Conservation (phyloP, 2,888 invertebrate genomes). For the Heterodera filipjevi region DNA sequence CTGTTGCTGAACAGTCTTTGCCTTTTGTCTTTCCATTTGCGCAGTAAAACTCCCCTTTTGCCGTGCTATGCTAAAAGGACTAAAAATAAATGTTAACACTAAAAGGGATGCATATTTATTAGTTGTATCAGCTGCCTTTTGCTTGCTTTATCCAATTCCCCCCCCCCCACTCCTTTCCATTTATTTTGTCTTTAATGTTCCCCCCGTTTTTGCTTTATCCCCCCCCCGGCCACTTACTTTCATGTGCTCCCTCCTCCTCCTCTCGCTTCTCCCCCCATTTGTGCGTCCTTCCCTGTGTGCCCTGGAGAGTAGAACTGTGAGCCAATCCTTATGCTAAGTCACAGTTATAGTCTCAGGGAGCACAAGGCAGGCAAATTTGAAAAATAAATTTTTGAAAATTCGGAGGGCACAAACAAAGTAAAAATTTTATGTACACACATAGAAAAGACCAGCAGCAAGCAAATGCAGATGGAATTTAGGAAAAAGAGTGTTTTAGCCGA, state of each 20-base stretch:
- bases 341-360: constrained; percentile 52
- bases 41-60: too few relatives aligned
- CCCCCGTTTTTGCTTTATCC: too few relatives aligned
- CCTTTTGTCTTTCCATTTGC: too few relatives aligned
- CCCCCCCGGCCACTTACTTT: too few relatives aligned
- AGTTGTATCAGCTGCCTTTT: too few relatives aligned
- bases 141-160: too few relatives aligned
- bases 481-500: not conserved
- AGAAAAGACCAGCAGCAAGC: not conserved
- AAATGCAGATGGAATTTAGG: constrained; percentile 2
- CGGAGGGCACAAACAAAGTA: not conserved
- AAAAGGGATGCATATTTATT: too few relatives aligned
- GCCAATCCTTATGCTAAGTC: constrained; percentile 28
- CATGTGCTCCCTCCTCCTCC: not conserved
- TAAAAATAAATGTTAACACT: too few relatives aligned
- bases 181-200: too few relatives aligned
- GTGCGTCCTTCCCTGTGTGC: not conserved
- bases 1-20: too few relatives aligned
- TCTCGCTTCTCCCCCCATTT: not conserved
- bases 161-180: too few relatives aligned
- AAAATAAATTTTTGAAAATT: constrained; percentile 29
- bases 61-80: too few relatives aligned
- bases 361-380: constrained; percentile 31
- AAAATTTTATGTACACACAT: not conserved
- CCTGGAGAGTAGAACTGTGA: constrained; percentile 50